These are phyloP conservation scores for Apogon talboti DNA, from an alignment of 2,797 vertebrate genomes.

Conservation along the genomic window DNA sequence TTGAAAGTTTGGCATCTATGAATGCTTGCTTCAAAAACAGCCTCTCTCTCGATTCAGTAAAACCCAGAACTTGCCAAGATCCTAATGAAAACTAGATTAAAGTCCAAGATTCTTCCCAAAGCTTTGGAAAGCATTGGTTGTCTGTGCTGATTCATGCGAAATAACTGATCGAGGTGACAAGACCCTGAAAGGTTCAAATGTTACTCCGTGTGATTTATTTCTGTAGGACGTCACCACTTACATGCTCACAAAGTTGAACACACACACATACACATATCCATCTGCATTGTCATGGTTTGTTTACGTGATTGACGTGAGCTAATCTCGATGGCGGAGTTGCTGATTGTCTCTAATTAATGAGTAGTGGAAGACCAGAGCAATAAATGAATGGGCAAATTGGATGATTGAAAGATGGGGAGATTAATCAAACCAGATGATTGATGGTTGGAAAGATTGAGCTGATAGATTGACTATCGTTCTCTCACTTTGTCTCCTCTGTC, in stretches of 20 bases:
- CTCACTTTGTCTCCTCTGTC: constrained; percentile 63
- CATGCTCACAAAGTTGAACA: not conserved
- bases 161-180: constrained; percentile 46
- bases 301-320: constrained; percentile 69
- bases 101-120: constrained; percentile 24
- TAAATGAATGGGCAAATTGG: constrained; percentile 67
- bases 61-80: constrained; percentile 20
- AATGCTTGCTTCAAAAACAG: constrained; percentile 21
- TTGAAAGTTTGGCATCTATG: constrained; percentile 37
- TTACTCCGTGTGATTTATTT: constrained; percentile 26
- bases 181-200: constrained; percentile 26
- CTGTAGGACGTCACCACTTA: not conserved
- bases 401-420: constrained; percentile 73
- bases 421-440: constrained; percentile 75
- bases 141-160: constrained; percentile 57
- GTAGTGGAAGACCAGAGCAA: constrained; percentile 60
- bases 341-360: constrained; percentile 77
- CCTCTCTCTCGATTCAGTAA: constrained; percentile 5
- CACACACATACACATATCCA: constrained; percentile 21
- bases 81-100: constrained; percentile 36
- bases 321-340: constrained; percentile 51
- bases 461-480: constrained; percentile 46
- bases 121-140: constrained; percentile 30
- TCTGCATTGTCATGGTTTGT: constrained; percentile 60
- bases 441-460: constrained; percentile 54